Conservation (phyloP, 2,113 vertebrate species). For the Anas platyrhynchos region DNA sequence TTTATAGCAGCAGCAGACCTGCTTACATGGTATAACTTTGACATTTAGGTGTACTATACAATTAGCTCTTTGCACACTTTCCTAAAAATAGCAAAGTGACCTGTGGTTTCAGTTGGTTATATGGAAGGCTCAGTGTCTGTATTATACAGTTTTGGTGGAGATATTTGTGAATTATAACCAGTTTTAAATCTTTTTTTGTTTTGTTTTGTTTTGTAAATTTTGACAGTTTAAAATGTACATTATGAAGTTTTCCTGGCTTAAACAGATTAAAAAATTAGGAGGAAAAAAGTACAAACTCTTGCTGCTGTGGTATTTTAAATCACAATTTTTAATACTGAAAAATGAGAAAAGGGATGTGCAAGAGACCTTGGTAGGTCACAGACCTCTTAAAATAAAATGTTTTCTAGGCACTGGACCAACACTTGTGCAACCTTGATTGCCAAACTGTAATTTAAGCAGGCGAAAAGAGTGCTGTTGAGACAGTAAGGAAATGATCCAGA, state of each 20-base stretch:
- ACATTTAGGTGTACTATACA: constrained; percentile 28
- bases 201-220: constrained; percentile 48
- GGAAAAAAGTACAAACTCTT: background rate
- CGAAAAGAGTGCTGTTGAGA: background rate
- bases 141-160: constrained; percentile 28
- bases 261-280: constrained; percentile 67
- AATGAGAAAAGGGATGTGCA: background rate
- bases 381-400: background rate
- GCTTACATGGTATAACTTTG: constrained; percentile 55
- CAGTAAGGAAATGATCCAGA: background rate
- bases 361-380: background rate
- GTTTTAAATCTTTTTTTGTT: constrained; percentile 34
- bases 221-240: constrained; percentile 56
- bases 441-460: background rate
- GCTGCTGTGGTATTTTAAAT: background rate
- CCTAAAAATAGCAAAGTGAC: constrained; percentile 44
- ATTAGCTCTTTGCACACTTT: constrained; percentile 70
- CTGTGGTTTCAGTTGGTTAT: background rate
- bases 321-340: background rate
- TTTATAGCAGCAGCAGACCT: constrained; percentile 73
- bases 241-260: constrained; percentile 60
- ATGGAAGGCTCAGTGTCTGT: constrained; percentile 16
- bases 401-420: constrained; percentile 10
- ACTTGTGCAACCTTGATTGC: constrained; percentile 5
- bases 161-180: constrained; percentile 60